Percentiles rank a stretch among this genome's conserved stretches.
Evolutionary conservation across 2,888 invertebrate species (phyloP).

Genomic region (Scaptomyza parva): DNA sequence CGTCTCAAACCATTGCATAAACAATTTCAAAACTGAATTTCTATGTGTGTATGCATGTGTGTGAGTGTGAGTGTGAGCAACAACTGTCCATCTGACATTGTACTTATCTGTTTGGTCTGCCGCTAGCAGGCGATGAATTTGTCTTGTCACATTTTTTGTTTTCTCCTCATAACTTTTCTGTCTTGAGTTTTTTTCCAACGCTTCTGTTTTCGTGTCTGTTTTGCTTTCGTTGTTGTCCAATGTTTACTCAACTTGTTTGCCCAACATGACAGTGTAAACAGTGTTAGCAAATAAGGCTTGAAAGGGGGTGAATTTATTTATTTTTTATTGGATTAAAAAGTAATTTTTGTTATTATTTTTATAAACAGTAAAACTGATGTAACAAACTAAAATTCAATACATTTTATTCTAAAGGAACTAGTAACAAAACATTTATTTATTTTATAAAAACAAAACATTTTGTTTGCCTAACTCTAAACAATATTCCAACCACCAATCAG

Average conservation of each 20-base stretch:
- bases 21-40: conserved; percentile 25
- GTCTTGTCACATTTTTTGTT: conserved; percentile 26
- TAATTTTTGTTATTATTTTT: too few species aligned
- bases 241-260: conserved; percentile 36
- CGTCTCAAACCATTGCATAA: conserved; percentile 41
- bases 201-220: conserved; percentile 12
- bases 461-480: background rate
- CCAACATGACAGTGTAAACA: conserved; percentile 1
- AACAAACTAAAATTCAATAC: too few species aligned
- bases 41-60: conserved; percentile 5
- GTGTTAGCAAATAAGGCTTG: background rate
- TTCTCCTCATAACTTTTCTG: conserved; percentile 2
- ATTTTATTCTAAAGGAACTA: too few species aligned
- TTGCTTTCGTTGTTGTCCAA: conserved; percentile 5
- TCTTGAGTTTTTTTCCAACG: conserved; percentile 1
- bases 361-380: too few species aligned
- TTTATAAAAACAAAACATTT: background rate
- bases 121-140: conserved; percentile 36
- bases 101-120: conserved; percentile 43
- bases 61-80: conserved; percentile 9
- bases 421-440: background rate
- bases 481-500: conserved; percentile 1
- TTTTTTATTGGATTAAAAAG: too few species aligned
- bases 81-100: conserved; percentile 47
- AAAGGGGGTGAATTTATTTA: background rate